Base-by-base conservation (phyloP, 2,888 invertebrate genomes). In the Drosophila siamana region DNA sequence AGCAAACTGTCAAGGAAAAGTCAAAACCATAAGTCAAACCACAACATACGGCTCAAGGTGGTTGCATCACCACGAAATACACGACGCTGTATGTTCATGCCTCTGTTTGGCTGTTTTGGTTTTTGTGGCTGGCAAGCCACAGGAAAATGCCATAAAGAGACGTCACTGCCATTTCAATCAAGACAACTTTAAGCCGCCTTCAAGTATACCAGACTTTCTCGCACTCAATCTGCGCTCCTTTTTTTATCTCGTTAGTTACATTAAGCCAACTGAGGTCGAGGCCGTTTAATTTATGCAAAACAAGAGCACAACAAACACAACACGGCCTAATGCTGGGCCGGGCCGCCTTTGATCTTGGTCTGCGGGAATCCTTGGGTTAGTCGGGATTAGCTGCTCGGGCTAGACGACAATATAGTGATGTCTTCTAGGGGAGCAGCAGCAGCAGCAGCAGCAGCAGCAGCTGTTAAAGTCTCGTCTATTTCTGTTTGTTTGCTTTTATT, bases 1-100 rank as follows among this genome's bases (percentile, higher is more conserved):
- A 44, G 52, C 28, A 59, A 59, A 54, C 62, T 79, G 76, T 74
- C 74, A 79, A 38, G 55, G 43, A 54, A 59, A 67, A 79, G 79
- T 79, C 81, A 75, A 75, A 78, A 65, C 78, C 75, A 80, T 78
- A 80, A 75, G 81, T 78, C 76, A 72, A 73, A 75, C 79, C 79
- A 64, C 78, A 79, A 65, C 67, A 80, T 63, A 73, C 46, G 62
- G 57, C 80, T 80, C 63, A 77, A 68, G 68, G 55, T 62, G 57
- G 60, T 60, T 57, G 56, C 56, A 51, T 28, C 56, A 46, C 60
- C 19, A 44, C 52, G 57, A 33, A 55, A 28, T 24, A 22, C 66
- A 6, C 15, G 33, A 5, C 33, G 3, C 9, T n/a, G 47, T 60
- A n/a, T 48, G 41, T 60, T n/a, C 8, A 26, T 43, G 30, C 28